A percentile compares a stretch with the other conserved stretches of the same genome.
phyloP scores from a whole-genome alignment of 2,797 vertebrate genomes.

The Hybognathus amarus region DNA sequence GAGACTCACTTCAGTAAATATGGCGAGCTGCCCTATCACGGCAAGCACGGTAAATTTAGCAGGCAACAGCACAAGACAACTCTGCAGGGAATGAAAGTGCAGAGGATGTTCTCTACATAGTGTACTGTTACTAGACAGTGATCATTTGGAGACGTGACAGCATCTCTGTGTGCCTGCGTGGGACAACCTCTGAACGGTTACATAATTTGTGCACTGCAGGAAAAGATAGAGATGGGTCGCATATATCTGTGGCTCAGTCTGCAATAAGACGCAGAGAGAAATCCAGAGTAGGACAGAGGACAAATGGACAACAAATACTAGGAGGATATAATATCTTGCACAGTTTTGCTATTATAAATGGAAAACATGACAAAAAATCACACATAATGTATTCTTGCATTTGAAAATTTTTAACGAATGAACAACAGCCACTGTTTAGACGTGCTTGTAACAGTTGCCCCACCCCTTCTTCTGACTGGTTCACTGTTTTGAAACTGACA shows the following conservation, averaged over 20 bases:
- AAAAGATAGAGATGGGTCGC: constrained; percentile 15
- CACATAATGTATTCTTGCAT: neutral
- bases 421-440: neutral
- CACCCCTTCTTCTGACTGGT: neutral
- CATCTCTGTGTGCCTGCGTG: constrained; percentile 31
- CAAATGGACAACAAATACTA: neutral
- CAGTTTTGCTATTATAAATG: neutral
- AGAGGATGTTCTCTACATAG: constrained; percentile 16
- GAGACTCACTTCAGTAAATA: constrained; percentile 18
- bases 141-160: constrained; percentile 28
- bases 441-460: neutral
- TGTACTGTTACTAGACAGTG: constrained; percentile 12
- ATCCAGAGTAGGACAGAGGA: neutral
- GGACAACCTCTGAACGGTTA: constrained; percentile 44
- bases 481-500: neutral
- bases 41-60: neutral
- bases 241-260: constrained; percentile 23
- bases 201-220: constrained; percentile 55
- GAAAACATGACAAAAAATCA: neutral
- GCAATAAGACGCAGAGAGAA: constrained; percentile 22
- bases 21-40: constrained; percentile 5
- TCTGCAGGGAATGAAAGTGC: constrained; percentile 23
- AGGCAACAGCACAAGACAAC: constrained; percentile 22
- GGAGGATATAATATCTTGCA: neutral
- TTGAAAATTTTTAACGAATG: neutral